phyloP scores from a whole-genome alignment of 2,888 invertebrate species.

The Stenolophus ochropezus region DNA sequence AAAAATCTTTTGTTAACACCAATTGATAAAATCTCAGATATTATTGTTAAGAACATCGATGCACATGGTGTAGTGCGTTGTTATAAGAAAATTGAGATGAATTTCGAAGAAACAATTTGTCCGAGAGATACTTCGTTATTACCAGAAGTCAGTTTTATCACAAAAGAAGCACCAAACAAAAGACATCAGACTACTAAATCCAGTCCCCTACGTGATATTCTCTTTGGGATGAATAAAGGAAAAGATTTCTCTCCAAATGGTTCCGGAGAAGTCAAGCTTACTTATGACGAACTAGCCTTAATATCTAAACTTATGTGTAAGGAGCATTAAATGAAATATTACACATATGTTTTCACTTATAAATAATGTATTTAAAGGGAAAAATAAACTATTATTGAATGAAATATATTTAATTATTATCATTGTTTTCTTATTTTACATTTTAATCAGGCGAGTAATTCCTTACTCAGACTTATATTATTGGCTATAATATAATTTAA shows the following conservation, averaged over 20 bases:
- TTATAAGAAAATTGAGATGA: background rate
- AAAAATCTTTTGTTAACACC: no score
- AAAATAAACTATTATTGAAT: conserved; percentile 17
- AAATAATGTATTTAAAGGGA: conserved; percentile 15
- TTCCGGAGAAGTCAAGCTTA: background rate
- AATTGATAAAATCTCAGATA: background rate
- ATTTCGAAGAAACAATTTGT: background rate
- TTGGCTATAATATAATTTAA: background rate
- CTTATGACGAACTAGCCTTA: background rate
- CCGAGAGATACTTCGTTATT: background rate
- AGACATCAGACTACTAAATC: no score
- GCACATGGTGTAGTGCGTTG: background rate
- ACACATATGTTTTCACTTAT: background rate
- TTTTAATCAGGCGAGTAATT: background rate
- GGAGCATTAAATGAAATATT: background rate
- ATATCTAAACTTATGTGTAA: conserved; percentile 3
- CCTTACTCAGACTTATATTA: background rate
- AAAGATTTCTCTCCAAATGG: background rate
- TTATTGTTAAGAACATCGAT: background rate
- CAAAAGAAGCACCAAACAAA: background rate
- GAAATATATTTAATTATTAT: background rate
- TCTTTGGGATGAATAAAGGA: background rate
- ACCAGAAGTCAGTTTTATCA: background rate
- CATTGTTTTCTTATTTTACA: background rate
- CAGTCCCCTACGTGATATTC: no score